These are phyloP conservation scores for Talpa occidentalis DNA, from an alignment of 2,113 vertebrate genomes.

Conservation along the genomic window DNA sequence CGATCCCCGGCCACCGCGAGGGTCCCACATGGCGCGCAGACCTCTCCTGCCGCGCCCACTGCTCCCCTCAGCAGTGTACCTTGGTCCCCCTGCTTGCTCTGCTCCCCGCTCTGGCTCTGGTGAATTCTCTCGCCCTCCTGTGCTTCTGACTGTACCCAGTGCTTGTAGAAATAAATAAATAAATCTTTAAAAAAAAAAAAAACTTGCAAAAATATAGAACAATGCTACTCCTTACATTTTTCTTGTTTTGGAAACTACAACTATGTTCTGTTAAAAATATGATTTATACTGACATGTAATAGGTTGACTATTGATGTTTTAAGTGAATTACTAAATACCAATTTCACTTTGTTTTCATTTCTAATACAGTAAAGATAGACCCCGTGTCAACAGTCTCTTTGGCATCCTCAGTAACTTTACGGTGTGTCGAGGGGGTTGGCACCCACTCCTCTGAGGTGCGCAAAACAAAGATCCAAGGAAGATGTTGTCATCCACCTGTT, in stretches of 20 bases:
- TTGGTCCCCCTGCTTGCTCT: too few species aligned
- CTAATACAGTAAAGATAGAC: neutral
- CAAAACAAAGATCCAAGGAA: neutral
- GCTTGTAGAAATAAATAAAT: too few species aligned
- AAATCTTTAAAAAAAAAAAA: neutral
- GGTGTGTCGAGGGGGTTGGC: neutral
- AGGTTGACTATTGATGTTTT: neutral
- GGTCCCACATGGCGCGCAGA: too few species aligned
- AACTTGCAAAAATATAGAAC: neutral
- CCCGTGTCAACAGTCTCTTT: neutral
- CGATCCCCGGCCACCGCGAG: too few species aligned
- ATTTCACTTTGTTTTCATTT: neutral
- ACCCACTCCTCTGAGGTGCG: neutral
- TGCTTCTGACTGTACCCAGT: too few species aligned
- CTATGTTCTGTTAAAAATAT: neutral
- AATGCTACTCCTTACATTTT: neutral
- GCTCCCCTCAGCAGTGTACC: too few species aligned
- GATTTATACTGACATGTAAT: neutral
- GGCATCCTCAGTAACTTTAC: neutral
- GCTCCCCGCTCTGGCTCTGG: too few species aligned
- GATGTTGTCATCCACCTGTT: neutral
- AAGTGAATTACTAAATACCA: neutral
- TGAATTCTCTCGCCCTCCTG: too few species aligned
- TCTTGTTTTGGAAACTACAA: neutral
- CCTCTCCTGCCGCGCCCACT: too few species aligned